Evolutionary conservation across 2,113 vertebrate genomes (phyloP), one percentile per base, ranked within the genome.

Genomic region (Sinosuthora webbiana): DNA sequence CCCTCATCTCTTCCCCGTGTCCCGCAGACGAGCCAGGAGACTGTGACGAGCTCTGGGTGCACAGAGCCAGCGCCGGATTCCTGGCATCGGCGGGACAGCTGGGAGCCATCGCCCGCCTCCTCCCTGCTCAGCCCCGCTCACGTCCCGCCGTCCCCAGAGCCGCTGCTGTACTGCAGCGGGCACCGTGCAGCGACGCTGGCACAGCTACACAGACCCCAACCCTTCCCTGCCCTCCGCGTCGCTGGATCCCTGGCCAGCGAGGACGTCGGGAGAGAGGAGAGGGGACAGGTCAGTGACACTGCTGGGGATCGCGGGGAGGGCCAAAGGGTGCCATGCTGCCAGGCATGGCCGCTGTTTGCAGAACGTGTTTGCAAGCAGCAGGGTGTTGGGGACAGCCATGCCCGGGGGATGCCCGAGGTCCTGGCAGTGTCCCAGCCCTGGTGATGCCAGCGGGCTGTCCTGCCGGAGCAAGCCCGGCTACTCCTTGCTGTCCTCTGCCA

Each of bases 11-110:
- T 93, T 95, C 81, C 81, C 77, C 3, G 2, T 9, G 10, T 93
- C 69, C 91, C 9, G 14, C 47, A 13, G 68, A 64, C 4, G 21
- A 95, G 93, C 95, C 95, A 95, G 93, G 95, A 96, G 96, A 91
- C 89, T 91, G 96, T 96, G 96, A 96, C 89, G 93, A 96, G 84
- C 77, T 93, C 91, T 81, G 95, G 95, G 90, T 68, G 92, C 39
- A 4, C 56, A 5, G 77, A 95, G 96, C 95, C 93, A 96, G 95
- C 87, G 3, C 35, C 4, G 62, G 81, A 96, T 96, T 97, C 95
- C 95, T 96, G 96, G 95, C 95, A 96, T 64, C 18, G 1, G 53
- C 13, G 6, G 76, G 73, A 71, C n/a, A 50, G 91, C 90, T 10
- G 70, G 87, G 60, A 95, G 92, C 91, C 95, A 93, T 94, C 35